Conservation (phyloP, 1,140 invertebrate species). For the Zaprionus ornatus region DNA sequence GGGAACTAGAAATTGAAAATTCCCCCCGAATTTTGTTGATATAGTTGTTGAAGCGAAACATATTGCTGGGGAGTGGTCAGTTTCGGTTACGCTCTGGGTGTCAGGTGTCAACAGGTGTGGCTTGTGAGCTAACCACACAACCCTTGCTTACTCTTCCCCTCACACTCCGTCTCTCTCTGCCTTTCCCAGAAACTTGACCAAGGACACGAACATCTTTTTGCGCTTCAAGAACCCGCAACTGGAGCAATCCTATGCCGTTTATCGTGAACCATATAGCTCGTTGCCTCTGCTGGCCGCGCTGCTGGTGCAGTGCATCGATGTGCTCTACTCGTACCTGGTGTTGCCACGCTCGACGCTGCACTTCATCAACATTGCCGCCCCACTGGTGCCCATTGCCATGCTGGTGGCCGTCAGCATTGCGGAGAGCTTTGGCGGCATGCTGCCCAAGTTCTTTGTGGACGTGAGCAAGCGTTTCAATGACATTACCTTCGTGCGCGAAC, state of each 20-base stretch:
- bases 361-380: slow-evolving; percentile 84
- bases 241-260: slow-evolving; percentile 87
- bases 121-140: not conserved
- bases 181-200: slow-evolving; percentile 86
- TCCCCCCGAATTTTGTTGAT: not conserved
- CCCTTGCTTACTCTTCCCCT: not conserved
- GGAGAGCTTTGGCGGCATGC: slow-evolving; percentile 84
- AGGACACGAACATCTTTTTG: slow-evolving; percentile 87
- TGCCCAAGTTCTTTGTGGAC: slow-evolving; percentile 84
- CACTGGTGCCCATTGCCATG: slow-evolving; percentile 84
- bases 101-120: slow-evolving; percentile 6
- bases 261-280: slow-evolving; percentile 88
- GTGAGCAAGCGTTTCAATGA: slow-evolving; percentile 85
- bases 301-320: slow-evolving; percentile 86
- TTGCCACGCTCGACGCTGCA: slow-evolving; percentile 84
- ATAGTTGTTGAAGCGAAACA: not conserved
- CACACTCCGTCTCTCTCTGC: not conserved
- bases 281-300: slow-evolving; percentile 87
- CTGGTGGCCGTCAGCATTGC: slow-evolving; percentile 85
- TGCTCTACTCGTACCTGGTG: slow-evolving; percentile 85
- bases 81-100: not conserved
- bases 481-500: slow-evolving; percentile 85
- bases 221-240: slow-evolving; percentile 87
- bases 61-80: not conserved
- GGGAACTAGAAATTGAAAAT: not conserved